Base-by-base conservation (phyloP, 2,113 vertebrate genomes). In the Chloropsis hardwickii region DNA sequence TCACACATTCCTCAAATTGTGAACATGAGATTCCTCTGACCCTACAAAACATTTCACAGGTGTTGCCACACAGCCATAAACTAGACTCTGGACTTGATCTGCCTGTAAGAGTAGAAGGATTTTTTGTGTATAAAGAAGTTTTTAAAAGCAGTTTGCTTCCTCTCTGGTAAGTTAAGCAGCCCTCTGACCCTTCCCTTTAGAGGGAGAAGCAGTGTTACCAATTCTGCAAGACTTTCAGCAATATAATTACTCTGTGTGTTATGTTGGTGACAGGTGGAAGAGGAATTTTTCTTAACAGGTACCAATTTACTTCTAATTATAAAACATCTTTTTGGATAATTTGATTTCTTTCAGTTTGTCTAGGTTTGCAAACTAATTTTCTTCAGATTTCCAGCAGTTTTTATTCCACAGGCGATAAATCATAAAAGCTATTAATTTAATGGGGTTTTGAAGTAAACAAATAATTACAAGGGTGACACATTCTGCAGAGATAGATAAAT, bases 291-390 rank as follows among this genome's bases (percentile, higher is more conserved):
- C 65, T 81, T 92, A 88, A 61, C 45, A 48, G 14, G 12, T 12
- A 85, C n/a, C 3, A 87, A 79, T 85, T 88, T 88, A 37, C 40
- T 91, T 85, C 44, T 73, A 90, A 74, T 85, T 91, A 58, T 73
- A 94, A 90, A 54, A 2, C 12, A 35, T n/a, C 2, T 54, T 79
- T 69, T 85, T n/a, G 9, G 40, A 27, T 67, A 89, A 87, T 81
- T 21, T 47, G 48, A 29, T 91, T 81, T 84, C 47, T 93, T 85
- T 67, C 37, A 35, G 14, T 56, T 92, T 90, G 57, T 35, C 51
- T 77, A 5, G 72, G 21, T 83, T 94, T 77, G 35, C 31, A 90
- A 82, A 86, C 27, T 66, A 56, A 85, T 95, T 81, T 91, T 22
- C 56, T 88, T 86, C 64, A 74, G 18, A 70, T 88, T 95, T 90